Base-by-base conservation (phyloP, 2,113 vertebrate species). In the Cryptotis parvus region DNA sequence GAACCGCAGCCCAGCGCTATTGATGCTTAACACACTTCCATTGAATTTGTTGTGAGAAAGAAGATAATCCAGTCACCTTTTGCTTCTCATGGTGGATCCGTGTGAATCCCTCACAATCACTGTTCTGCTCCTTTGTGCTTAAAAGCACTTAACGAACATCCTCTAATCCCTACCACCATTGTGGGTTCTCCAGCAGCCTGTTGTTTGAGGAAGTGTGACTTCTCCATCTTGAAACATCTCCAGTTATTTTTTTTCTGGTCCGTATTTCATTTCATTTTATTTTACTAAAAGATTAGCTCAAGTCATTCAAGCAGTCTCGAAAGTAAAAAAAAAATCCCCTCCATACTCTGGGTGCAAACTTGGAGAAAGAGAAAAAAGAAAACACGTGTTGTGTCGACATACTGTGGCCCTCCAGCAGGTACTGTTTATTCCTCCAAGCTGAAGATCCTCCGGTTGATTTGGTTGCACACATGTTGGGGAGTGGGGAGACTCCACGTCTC, bases 261-360 rank as follows among this genome's bases (percentile, higher is more conserved):
- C n/a, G 63, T 80, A 33, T 58, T 80, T 86, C 63, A 65, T 65
- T 65, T 35, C 72, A 10, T 61, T 43, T 93, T 81, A 58, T 58
- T 16, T 24, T 9, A 29, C 72, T 43, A 12, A 8, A 78, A 77
- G 33, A 73, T 91, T 9, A 66, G 7, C 26, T 49, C 16, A 18
- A 74, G 18, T 58, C n/a, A 2, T 58, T 55, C 43, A 63, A n/a
- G 80, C n/a, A 0, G 3, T 43, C 66, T 84, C 12, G 0, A 70
- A 68, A n/a, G n/a, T n/a, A n/a, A n/a, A n/a, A n/a, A 66, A 70
- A 74, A 89, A 90, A 68, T 75, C 66, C 33, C 52, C 69, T 74
- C 86, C 70, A 49, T 73, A 82, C 20, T 58, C 41, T 66, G 49
- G 73, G 81, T 89, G 39, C 80, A 89, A 91, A 87, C 43, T 52